Evolutionary conservation across 2,797 vertebrate species (phyloP), one percentile per base, ranked within the genome.

Genomic region (Chaetodon trifasciatus): DNA sequence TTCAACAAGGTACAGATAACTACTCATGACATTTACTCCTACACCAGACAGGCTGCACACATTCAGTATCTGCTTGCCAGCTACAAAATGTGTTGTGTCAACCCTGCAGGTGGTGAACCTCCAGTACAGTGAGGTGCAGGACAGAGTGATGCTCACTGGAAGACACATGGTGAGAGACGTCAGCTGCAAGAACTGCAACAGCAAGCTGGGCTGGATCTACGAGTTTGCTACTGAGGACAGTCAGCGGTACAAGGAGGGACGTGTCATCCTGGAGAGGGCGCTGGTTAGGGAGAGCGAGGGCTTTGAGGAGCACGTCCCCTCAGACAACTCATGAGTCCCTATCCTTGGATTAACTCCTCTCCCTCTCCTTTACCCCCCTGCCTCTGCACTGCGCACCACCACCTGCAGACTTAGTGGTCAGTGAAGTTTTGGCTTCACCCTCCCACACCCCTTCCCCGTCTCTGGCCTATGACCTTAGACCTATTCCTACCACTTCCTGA

Each of bases 181-280:
- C 93, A 99, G 98, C 96, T 99, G 98, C 94, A 99, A 99, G 93
- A 99, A 98, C 96, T 99, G 98, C 96, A 99, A 98, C 96, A 99
- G 98, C 94, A 99, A 99, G 91, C 94, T 99, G 91, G 98, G 98
- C 12, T 99, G 98, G 98, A 98, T 99, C 95, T 99, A 99, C 72
- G 98, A 99, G 93, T 99, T 99, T 82, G 98, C 98, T 60, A 99
- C 98, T 0, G 98, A 99, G 95, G 98, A 99, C 94, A 98, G 98
- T 92, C 98, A 99, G 94, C 97, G 98, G 76, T 99, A 99, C 93
- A 99, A 99, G 89, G 98, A 99, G 76, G 98, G 98, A 3, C 97
- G 98, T 0, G 98, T 99, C 81, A 99, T 99, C 94, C 96, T 99
- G 95, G 98, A 99, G 86, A 95, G 98, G 17, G 98, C 98, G 0